phyloP scores from a whole-genome alignment of 2,888 invertebrate species.

The Nephrotoma appendiculata region DNA sequence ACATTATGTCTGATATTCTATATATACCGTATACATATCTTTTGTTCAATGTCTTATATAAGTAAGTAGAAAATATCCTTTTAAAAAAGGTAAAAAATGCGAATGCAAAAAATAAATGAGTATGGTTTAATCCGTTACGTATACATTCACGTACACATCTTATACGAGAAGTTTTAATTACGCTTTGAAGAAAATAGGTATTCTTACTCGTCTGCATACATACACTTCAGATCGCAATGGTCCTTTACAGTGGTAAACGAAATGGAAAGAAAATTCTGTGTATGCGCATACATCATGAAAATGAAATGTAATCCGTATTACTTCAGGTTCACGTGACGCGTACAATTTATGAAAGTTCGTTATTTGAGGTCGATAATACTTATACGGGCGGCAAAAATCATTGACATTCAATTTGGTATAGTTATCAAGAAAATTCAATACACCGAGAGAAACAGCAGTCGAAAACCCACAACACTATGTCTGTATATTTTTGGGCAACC shows the following conservation, averaged over 20 bases:
- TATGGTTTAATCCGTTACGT: neutral
- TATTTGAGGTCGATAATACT: too few relatives aligned
- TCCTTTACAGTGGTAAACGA: neutral
- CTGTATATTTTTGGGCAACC: too few relatives aligned
- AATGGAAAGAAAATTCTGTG: neutral
- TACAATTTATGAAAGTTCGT: too few relatives aligned
- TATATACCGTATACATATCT: neutral
- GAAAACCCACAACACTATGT: too few relatives aligned
- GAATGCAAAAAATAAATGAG: neutral
- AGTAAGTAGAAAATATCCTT: neutral
- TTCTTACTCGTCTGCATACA: neutral
- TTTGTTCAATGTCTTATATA: neutral
- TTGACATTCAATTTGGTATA: too few relatives aligned
- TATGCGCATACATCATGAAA: too few relatives aligned
- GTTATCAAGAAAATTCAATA: too few relatives aligned
- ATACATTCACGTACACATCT: neutral
- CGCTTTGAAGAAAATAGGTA: neutral
- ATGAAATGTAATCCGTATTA: too few relatives aligned
- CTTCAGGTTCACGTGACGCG: too few relatives aligned
- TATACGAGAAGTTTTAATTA: neutral
- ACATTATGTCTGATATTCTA: neutral
- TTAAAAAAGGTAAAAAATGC: neutral
- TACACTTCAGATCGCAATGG: neutral
- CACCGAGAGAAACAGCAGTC: too few relatives aligned
- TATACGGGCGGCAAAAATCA: too few relatives aligned